Base-by-base conservation (phyloP, 2,797 vertebrate species). In the Anniella stebbinsi region DNA sequence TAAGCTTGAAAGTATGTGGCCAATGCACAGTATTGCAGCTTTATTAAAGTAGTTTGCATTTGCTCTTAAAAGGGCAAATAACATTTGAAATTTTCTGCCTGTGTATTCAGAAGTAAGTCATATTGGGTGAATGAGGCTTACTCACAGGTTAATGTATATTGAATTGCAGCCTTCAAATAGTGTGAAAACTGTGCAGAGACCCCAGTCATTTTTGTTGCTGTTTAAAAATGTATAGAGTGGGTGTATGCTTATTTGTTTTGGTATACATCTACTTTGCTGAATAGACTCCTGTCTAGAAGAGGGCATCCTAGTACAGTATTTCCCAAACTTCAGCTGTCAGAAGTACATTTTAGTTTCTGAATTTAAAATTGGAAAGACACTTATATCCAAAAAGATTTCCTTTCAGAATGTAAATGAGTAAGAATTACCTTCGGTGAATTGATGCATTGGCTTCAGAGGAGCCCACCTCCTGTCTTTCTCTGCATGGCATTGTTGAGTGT, bases 181-280 rank as follows among this genome's bases (percentile, higher is more conserved):
- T 36, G 30, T 78, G 33, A 66, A 70, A 13, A 15, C 25, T 72
- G 15, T 48, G 57, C 78, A 75, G 6, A 21, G 54, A 38, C 51
- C 30, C 13, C 41, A 38, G 60, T 60, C 5, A 18, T 2, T 41
- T 85, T 78, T 75, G 21, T 75, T 80, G 33, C 17, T 82, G 70
- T 38, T n/a, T 36, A 84, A 76, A 84, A 85, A 54, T 41, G 11
- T 78, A 54, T 18, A 41, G 60, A 87, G 30, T 2, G 21, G 91
- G 18, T 75, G 17, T 41, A 25, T 48, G 21, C 23, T n/a, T 48
- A 38, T 23, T 51, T 5, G 45, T 30, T 84, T 89, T 30, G 15
- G 33, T 93, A 87, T 66, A 85, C 92, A 95, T 94, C 94, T 92
- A 95, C 94, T 97, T 97, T 97, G 96, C 97, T 98, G 97, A 97